Conservation (phyloP, 2,888 invertebrate species). For the Heliconius aoede region DNA sequence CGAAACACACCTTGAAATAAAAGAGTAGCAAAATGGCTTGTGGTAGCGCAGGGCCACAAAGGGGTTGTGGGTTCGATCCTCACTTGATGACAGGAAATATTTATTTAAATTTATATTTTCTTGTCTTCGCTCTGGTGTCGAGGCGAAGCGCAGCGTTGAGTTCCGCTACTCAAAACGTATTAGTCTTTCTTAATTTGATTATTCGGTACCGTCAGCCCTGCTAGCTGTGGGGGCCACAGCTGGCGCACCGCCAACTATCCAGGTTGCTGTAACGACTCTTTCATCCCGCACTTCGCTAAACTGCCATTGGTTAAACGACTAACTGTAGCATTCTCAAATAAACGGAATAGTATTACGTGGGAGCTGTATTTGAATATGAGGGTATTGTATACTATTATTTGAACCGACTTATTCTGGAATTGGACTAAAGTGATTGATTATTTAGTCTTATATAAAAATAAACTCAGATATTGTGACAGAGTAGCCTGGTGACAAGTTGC, state of each 20-base stretch:
- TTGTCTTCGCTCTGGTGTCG: no score
- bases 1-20: no score
- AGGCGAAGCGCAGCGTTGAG: no score
- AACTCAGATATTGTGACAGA: no score
- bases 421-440: not conserved
- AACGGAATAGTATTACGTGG: not conserved
- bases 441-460: not conserved
- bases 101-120: no score
- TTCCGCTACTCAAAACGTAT: no score
- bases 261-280: conserved; percentile 21
- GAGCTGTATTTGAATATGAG: not conserved
- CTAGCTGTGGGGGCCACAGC: not conserved
- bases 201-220: not conserved
- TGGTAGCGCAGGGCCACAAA: no score
- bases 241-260: conserved; percentile 24
- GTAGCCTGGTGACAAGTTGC: not conserved
- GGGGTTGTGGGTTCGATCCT: no score
- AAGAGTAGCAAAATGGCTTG: not conserved
- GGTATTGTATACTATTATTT: no score
- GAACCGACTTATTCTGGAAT: not conserved
- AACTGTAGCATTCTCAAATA: conserved; percentile 17
- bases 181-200: no score
- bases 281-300: conserved; percentile 25
- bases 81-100: no score
- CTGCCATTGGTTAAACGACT: conserved; percentile 19